Evolutionary conservation across 1,140 invertebrate species (phyloP), one percentile per base, ranked within the genome.

Genomic region (Sycophila sp.): DNA sequence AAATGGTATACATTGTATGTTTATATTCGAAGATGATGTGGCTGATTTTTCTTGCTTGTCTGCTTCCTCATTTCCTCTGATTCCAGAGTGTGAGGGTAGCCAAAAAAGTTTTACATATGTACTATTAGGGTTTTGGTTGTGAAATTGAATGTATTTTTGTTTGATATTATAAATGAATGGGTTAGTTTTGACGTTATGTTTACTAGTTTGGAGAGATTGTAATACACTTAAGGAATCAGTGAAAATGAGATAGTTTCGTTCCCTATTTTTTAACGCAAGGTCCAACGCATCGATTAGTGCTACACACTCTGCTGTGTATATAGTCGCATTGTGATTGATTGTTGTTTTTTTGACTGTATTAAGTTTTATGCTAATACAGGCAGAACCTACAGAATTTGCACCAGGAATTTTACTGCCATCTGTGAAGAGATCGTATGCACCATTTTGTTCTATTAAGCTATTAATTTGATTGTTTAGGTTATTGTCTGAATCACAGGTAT

Each of bases 231-330:
- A 28, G 1, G 65, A 55, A 32, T 68, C 65, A 17, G 51, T 56
- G 45, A 58, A 28, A 4, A 68, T 58, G 11, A 42, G 2, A 19
- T 40, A 7, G 28, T 58, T 45, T 42, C 24, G 2, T 6, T 58
- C 6, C 2, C 2, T 40, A 36, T 58, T 22, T 30, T 55, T 4
- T 6, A 58, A 15, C 26, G 38, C 53, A 32, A 45, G 7, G 19
- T 68, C 65, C 2, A 68, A 13, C 2, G 53, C 65, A n/a, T 56
- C 28, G n/a, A 40, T 40, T 28, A 68, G 13, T 11, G 34, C 65
- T 22, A 58, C 13, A 17, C 51, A 11, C 58, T 68, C 65, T 6
- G 65, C 65, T 4, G 65, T 68, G 38, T 36, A 68, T n/a, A 56
- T 26, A 11, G 65, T 42, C 3, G 65, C 38, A 13, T 42, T 17